phyloP scores from a whole-genome alignment of 2,113 vertebrate genomes.

The Prionailurus bengalensis region DNA sequence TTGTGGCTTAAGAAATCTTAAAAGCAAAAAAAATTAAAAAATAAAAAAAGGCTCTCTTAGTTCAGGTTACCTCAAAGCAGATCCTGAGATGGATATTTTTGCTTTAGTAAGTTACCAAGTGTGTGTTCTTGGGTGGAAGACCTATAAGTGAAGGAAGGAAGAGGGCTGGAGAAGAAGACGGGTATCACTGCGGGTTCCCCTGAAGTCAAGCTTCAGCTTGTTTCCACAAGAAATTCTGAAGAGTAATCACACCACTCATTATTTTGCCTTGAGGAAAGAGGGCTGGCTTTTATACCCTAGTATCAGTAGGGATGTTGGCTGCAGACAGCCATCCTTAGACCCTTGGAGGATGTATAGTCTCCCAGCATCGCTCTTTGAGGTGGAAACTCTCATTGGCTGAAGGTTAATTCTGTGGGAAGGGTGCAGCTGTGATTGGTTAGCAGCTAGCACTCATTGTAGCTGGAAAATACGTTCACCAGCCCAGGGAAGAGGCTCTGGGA shows the following conservation, averaged over 20 bases:
- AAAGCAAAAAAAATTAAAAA: neutral
- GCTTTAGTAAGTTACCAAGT: neutral
- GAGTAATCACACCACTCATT: neutral
- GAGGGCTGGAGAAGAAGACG: neutral
- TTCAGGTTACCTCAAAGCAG: neutral
- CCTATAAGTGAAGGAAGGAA: fast-evolving
- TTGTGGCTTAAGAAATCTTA: neutral
- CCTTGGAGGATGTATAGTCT: neutral
- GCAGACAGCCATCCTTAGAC: neutral
- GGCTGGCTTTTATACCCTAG: neutral
- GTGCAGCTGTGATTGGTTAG: neutral
- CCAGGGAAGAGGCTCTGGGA: neutral
- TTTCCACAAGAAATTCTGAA: neutral
- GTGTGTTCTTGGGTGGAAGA: neutral
- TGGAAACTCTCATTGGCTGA: neutral
- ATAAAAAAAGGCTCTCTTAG: neutral
- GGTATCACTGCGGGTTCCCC: fast-evolving
- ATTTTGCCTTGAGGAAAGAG: neutral
- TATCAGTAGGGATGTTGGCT: neutral
- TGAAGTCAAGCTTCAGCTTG: neutral
- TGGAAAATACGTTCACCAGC: neutral
- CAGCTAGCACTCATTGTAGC: neutral
- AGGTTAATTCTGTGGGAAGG: neutral
- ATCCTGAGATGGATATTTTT: neutral
- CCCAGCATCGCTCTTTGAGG: neutral